phyloP scores from a whole-genome alignment of 2,797 vertebrate species.

The Poeciliopsis presidionis region DNA sequence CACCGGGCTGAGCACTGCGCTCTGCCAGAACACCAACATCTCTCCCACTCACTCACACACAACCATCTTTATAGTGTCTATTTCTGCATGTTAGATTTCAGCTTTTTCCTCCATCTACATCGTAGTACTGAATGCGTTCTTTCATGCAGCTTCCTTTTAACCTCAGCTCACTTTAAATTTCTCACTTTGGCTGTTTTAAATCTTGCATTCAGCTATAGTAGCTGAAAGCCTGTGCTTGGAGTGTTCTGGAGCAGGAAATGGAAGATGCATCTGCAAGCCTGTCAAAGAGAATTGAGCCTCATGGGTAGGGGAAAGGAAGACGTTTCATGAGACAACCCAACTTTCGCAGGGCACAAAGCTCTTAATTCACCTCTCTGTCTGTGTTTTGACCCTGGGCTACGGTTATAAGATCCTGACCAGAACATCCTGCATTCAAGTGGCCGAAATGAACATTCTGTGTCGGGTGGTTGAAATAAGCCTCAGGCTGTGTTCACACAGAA shows the following conservation, averaged over 20 bases:
- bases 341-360: background rate
- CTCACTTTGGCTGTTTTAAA: background rate
- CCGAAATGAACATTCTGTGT: background rate
- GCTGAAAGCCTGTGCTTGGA: background rate
- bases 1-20: slow-evolving; percentile 72
- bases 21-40: slow-evolving; percentile 78
- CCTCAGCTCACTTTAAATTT: background rate
- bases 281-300: background rate
- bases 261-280: background rate
- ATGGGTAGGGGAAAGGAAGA: background rate
- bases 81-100: slow-evolving; percentile 31
- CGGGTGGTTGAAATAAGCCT: background rate
- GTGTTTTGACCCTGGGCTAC: background rate
- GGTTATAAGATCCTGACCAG: background rate
- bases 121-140: background rate
- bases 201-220: background rate
- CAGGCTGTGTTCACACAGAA: no score
- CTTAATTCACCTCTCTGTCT: background rate
- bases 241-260: background rate
- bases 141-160: background rate
- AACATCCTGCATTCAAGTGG: background rate
- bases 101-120: slow-evolving; percentile 11
- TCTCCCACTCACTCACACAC: slow-evolving; percentile 57
- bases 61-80: slow-evolving; percentile 25
- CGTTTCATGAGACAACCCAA: background rate